Evolutionary conservation across 2,888 invertebrate genomes (phyloP), one percentile per base, ranked within the genome.

Genomic region (Hyposoter dolosus): DNA sequence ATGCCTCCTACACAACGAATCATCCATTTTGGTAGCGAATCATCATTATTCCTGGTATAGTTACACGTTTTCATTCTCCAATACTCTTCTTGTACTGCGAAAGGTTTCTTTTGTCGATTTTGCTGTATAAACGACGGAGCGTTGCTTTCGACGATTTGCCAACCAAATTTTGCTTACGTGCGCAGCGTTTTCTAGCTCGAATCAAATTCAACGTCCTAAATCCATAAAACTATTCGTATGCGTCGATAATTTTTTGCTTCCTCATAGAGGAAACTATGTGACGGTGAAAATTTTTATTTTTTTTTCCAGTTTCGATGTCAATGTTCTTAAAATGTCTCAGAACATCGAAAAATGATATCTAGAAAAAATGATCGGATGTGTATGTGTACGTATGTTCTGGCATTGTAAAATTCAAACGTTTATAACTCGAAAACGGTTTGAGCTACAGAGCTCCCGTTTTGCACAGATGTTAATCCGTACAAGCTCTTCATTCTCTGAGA

Each of bases 11-110:
- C 43, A 43, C 1, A 19, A 43, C n/a, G 63, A n/a, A 63, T 45
- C 0, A 43, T 28, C 23, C 32, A 43, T 32, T 43, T 28, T 32
- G 28, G 63, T 28, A 45, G 28, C 32, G 10, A 60, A n/a, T 45
- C 75, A 45, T 45, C 63, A 63, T 47, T 76, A 76, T 75, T 79
- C 50, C 19, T 60, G 60, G 53, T 53, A 35, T 47, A 65, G 75
- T 63, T 47, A 71, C 47, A 71, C 32, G 23, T 47, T 79, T 79
- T 79, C 63, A 63, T 71, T 71, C 68, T 35, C 23, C 66, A 28
- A 7, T 15, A 43, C 68, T 68, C 68, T 65, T 63, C 60, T 35
- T 17, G 68, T 35, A 12, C 50, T 28, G 47, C 81, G 76, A 23
- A 63, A 56, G 40, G 60, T 9, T 63, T 53, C 56, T 69, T 60